These are phyloP conservation scores for Ganaspis sp. DNA, from an alignment of 1,140 invertebrate species.

Conservation along the genomic window DNA sequence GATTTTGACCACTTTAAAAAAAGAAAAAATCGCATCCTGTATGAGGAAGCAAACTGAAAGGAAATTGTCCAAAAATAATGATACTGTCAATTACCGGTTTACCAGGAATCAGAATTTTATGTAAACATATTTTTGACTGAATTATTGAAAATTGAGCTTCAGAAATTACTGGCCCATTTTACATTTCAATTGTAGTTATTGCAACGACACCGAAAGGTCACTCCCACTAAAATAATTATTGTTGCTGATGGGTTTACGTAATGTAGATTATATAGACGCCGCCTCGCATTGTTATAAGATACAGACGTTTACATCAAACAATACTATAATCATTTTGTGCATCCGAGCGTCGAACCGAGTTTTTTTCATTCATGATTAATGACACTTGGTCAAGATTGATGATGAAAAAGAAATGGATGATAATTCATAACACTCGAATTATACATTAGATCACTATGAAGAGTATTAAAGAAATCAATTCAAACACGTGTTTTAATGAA, in stretches of 20 bases:
- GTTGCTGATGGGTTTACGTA: conserved; percentile 24
- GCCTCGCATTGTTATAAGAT: conserved; percentile 26
- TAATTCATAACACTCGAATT: neutral
- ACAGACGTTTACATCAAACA: conserved; percentile 23
- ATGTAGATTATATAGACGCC: conserved; percentile 23
- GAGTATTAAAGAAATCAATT: neutral
- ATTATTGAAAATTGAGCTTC: neutral
- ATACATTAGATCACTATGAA: too few relatives aligned
- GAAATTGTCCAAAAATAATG: too few relatives aligned
- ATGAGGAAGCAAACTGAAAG: too few relatives aligned
- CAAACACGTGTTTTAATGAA: too few relatives aligned
- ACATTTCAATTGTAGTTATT: neutral
- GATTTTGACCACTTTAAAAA: too few relatives aligned
- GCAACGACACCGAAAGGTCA: conserved; percentile 16
- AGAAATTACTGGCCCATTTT: neutral
- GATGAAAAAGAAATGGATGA: conserved; percentile 5
- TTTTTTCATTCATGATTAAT: conserved; percentile 17
- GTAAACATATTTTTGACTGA: too few relatives aligned
- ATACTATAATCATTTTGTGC: conserved; percentile 29
- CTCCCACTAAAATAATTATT: conserved; percentile 18
- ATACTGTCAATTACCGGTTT: too few relatives aligned
- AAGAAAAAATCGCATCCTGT: too few relatives aligned
- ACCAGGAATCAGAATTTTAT: too few relatives aligned
- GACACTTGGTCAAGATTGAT: conserved; percentile 15
- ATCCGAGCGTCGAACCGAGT: conserved; percentile 12